Evolutionary conservation across 2,113 vertebrate species (phyloP).

Genomic region (Varanus komodoensis): DNA sequence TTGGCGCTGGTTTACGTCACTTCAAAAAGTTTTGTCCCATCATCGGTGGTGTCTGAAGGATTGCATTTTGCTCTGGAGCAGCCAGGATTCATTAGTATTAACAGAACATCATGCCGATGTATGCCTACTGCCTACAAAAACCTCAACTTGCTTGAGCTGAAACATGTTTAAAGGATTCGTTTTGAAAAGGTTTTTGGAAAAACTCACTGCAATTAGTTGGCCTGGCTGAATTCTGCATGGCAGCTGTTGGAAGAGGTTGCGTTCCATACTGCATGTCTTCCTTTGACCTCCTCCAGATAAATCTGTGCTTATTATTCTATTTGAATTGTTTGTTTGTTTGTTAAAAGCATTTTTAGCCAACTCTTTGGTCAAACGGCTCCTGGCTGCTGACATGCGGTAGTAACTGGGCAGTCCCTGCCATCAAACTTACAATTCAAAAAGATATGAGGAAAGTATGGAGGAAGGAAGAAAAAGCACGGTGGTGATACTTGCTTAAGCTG

Average conservation of each 20-base stretch:
- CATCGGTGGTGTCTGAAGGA: background rate
- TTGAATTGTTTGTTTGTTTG: background rate
- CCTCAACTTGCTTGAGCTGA: too few relatives aligned
- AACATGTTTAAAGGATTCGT: too few relatives aligned
- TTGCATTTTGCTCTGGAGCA: conserved; percentile 24
- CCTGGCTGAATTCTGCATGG: background rate
- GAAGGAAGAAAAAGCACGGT: too few relatives aligned
- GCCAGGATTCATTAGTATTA: background rate
- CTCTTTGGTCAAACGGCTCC: too few relatives aligned
- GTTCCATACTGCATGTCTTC: background rate
- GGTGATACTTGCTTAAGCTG: too few relatives aligned
- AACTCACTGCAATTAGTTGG: background rate
- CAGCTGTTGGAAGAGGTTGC: background rate
- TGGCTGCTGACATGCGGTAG: too few relatives aligned
- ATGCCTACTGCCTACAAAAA: background rate
- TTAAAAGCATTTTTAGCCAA: too few relatives aligned
- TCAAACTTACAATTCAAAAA: too few relatives aligned
- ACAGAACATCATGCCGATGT: background rate
- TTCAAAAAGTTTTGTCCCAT: conserved; percentile 26
- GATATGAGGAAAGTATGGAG: too few relatives aligned
- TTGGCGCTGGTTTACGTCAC: background rate
- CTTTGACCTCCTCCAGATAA: background rate
- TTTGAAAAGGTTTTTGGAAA: background rate
- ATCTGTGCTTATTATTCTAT: background rate
- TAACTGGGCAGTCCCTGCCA: too few relatives aligned